A percentile compares a stretch with the other conserved stretches of the same genome.
Evolutionary conservation across 2,113 vertebrate species (phyloP).

Genomic region (Zootoca vivipara): DNA sequence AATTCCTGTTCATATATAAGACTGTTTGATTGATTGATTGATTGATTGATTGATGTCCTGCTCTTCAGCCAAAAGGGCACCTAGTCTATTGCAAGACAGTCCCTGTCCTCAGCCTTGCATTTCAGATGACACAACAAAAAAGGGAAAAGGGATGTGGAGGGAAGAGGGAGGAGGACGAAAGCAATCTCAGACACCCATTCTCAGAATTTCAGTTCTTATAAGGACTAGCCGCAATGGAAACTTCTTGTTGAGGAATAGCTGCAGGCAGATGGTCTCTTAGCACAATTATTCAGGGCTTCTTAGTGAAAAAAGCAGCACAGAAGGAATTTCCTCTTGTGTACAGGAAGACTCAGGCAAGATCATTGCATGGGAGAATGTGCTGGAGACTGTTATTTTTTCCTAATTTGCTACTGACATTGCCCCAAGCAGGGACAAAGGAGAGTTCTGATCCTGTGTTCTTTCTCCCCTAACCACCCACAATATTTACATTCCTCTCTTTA

Average conservation of each 20-base stretch:
- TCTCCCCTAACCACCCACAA: not conserved
- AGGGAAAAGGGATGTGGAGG: too few species aligned
- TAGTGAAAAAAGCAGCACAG: not conserved
- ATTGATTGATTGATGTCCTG: not conserved
- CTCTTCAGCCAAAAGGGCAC: not conserved
- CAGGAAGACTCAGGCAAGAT: not conserved
- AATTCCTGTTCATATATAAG: not conserved
- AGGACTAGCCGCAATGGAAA: too few species aligned
- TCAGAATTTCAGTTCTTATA: too few species aligned
- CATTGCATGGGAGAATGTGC: not conserved
- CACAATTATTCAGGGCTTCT: not conserved
- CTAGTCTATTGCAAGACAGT: too few species aligned
- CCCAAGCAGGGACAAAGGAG: not conserved
- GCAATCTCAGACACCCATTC: too few species aligned
- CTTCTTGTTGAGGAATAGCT: too few species aligned
- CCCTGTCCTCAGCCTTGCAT: too few species aligned
- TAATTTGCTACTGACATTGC: not conserved
- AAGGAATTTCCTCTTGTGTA: not conserved
- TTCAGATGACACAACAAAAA: too few species aligned
- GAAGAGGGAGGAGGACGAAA: too few species aligned
- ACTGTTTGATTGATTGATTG: not conserved
- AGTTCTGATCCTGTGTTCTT: not conserved
- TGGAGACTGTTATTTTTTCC: not conserved
- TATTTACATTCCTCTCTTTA: not conserved
- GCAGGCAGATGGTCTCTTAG: too few species aligned